A percentile compares a stretch with the other conserved stretches of the same genome.
These are phyloP conservation scores for Toxotes jaculatrix DNA, from an alignment of 2,113 vertebrate species.

Conservation along the genomic window DNA sequence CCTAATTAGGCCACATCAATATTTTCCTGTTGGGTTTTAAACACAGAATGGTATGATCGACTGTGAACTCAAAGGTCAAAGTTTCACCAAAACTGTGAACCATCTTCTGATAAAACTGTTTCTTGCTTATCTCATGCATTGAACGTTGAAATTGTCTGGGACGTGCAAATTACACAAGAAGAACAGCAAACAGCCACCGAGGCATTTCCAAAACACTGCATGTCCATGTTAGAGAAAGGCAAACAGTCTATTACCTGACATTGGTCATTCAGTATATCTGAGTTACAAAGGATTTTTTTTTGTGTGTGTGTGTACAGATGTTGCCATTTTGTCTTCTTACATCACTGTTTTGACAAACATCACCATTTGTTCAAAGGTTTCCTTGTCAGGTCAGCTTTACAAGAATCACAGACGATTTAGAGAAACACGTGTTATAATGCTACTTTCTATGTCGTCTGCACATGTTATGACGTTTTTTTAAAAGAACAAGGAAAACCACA, in stretches of 20 bases:
- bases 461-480: not conserved
- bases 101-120: slow-evolving; percentile 4
- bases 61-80: slow-evolving; percentile 27
- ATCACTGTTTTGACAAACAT: not conserved
- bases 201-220: slow-evolving; percentile 19
- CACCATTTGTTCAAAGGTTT: not conserved
- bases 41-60: not conserved
- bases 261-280: not conserved
- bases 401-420: not conserved
- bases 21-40: not conserved
- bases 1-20: not conserved
- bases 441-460: not conserved
- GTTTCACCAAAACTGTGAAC: not conserved
- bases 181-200: slow-evolving; percentile 32
- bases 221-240: slow-evolving; percentile 11
- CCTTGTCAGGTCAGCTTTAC: not conserved
- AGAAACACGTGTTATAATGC: not conserved
- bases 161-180: slow-evolving; percentile 11
- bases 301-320: not conserved
- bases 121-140: not conserved
- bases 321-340: not conserved
- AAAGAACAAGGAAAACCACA: not conserved
- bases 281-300: not conserved
- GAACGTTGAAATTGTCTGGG: not conserved
- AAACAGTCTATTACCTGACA: not conserved